Conservation (phyloP, 2,888 invertebrate species). For the Lathronympha strigana region DNA sequence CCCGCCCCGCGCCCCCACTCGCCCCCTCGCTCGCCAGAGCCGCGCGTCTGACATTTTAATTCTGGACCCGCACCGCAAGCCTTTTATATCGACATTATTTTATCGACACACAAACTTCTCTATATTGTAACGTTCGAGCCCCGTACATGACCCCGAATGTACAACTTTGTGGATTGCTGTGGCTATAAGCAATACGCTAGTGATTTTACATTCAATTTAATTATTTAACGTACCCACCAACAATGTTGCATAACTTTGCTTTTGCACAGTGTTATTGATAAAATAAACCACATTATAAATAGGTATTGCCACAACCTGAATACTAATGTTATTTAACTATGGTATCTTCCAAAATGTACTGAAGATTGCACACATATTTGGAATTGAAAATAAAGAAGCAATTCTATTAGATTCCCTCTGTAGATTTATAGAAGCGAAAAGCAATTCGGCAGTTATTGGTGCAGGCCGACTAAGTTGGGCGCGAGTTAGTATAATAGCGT, state of each 20-base stretch:
- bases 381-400: not conserved
- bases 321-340: not conserved
- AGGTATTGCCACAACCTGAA: too few species aligned
- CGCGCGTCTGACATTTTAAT: constrained; percentile 84
- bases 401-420: constrained; percentile 1
- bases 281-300: not conserved
- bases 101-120: constrained; percentile 71
- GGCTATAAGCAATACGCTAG: constrained; percentile 7
- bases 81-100: constrained; percentile 71
- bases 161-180: constrained; percentile 26
- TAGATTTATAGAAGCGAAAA: constrained; percentile 21
- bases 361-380: not conserved
- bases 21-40: constrained; percentile 70
- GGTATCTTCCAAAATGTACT: not conserved
- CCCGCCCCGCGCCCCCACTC: constrained; percentile 51
- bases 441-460: constrained; percentile 35
- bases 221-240: not conserved
- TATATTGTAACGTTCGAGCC: constrained; percentile 44
- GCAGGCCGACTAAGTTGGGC: constrained; percentile 31
- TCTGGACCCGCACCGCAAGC: constrained; percentile 74
- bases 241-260: not conserved
- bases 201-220: constrained; percentile 14
- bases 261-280: not conserved
- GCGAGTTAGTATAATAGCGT: constrained; percentile 35
- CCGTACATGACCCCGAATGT: constrained; percentile 40